Evolutionary conservation across 2,797 vertebrate species (phyloP).

Genomic region (Danio albolineatus): DNA sequence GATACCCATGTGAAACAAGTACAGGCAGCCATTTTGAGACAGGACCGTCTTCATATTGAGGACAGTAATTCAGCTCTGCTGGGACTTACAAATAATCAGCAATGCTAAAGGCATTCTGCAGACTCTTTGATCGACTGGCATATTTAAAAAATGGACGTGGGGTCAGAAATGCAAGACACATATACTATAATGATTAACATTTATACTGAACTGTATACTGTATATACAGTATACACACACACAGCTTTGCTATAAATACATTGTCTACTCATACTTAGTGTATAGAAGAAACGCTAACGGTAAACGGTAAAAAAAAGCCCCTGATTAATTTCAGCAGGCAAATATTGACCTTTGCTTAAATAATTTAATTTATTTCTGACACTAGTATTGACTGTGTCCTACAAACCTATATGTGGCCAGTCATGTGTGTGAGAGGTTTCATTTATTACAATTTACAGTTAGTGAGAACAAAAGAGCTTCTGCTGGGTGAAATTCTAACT

Average conservation of each 20-base stretch:
- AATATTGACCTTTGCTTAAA: not conserved
- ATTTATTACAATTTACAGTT: conserved; percentile 19
- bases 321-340: not conserved
- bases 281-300: not conserved
- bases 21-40: conserved; percentile 48
- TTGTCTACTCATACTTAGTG: not conserved
- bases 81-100: conserved; percentile 31
- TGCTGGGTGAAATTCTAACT: conserved; percentile 12
- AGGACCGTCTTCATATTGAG: conserved; percentile 13
- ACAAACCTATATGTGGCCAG: not conserved
- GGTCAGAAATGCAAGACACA: not conserved
- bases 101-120: conserved; percentile 29
- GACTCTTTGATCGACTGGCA: conserved; percentile 31
- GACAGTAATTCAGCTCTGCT: conserved; percentile 31
- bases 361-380: not conserved
- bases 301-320: not conserved
- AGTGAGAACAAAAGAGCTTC: not conserved
- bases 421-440: not conserved
- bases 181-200: not conserved
- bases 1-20: conserved; percentile 40
- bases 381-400: not conserved
- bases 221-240: not conserved
- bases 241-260: not conserved
- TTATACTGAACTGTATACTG: not conserved
- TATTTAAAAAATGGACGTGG: not conserved